phyloP scores from a whole-genome alignment of 2,888 invertebrate genomes.

The Drosophila glabriapex region DNA sequence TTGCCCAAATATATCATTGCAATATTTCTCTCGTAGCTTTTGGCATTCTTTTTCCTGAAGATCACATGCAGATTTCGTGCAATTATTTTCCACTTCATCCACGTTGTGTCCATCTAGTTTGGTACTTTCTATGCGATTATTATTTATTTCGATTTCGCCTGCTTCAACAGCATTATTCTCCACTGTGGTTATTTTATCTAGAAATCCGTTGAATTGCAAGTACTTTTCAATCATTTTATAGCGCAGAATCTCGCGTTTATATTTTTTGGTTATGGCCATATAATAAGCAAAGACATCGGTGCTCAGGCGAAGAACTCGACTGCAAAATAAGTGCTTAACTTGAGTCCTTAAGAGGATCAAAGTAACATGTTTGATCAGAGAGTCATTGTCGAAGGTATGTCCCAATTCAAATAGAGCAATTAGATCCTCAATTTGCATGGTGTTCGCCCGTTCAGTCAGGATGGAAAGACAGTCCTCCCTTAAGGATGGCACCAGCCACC shows the following conservation, averaged over 20 bases:
- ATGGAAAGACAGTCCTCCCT: background rate
- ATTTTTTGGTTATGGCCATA: slow-evolving; percentile 3
- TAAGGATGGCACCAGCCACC: slow-evolving; percentile 24
- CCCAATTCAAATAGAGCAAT: slow-evolving; percentile 20
- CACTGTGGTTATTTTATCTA: background rate
- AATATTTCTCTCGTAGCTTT: background rate
- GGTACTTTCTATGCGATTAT: background rate
- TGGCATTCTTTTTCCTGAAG: background rate
- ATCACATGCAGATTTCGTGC: background rate
- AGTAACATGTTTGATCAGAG: background rate
- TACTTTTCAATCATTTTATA: slow-evolving; percentile 11
- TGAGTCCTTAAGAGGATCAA: background rate
- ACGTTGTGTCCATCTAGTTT: background rate
- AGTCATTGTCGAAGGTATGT: background rate
- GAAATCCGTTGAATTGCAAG: slow-evolving; percentile 7
- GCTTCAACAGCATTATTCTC: background rate
- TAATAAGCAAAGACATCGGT: slow-evolving; percentile 6
- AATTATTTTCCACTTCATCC: background rate
- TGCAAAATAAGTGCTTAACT: slow-evolving; percentile 5
- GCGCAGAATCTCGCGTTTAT: slow-evolving; percentile 1
- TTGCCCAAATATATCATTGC: background rate
- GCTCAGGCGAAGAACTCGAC: background rate
- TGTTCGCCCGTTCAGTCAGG: background rate
- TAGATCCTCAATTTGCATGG: background rate
- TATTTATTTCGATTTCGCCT: background rate